phyloP scores from a whole-genome alignment of 2,113 vertebrate genomes.

The Rhegmatorhina hoffmannsi region DNA sequence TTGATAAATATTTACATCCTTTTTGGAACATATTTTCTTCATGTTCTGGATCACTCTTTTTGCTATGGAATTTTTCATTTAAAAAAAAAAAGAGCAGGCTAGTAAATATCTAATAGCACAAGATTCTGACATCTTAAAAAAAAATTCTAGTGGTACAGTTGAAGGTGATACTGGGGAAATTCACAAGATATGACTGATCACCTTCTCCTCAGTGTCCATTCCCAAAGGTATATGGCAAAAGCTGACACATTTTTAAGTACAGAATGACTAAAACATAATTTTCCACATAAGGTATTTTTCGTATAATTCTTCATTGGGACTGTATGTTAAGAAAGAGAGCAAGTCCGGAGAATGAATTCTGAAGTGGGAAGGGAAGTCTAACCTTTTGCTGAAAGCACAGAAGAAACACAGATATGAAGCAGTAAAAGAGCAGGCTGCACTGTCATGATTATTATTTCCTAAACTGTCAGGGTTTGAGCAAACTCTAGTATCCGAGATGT shows the following conservation, averaged over 20 bases:
- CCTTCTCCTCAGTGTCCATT: neutral
- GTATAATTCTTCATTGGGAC: neutral
- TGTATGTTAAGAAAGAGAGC: neutral
- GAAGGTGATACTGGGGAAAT: neutral
- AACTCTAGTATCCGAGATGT: rapidly evolving
- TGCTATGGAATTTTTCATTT: neutral
- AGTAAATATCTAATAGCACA: neutral
- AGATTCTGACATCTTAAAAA: neutral
- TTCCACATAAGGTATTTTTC: neutral
- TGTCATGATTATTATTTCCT: too few species aligned
- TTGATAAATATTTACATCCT: neutral
- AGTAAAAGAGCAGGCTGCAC: neutral
- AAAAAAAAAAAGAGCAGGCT: neutral
- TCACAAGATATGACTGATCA: neutral
- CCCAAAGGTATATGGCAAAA: neutral
- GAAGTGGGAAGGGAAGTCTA: neutral
- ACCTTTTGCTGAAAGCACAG: neutral
- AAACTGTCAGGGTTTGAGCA: neutral
- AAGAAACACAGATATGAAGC: neutral
- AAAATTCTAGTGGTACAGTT: neutral
- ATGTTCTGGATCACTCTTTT: neutral
- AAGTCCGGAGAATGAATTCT: neutral
- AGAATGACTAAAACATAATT: neutral
- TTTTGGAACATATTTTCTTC: too few species aligned
- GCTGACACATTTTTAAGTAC: neutral